Evolutionary conservation across 2,797 vertebrate species (phyloP).

Genomic region (Myotis daubentonii): DNA sequence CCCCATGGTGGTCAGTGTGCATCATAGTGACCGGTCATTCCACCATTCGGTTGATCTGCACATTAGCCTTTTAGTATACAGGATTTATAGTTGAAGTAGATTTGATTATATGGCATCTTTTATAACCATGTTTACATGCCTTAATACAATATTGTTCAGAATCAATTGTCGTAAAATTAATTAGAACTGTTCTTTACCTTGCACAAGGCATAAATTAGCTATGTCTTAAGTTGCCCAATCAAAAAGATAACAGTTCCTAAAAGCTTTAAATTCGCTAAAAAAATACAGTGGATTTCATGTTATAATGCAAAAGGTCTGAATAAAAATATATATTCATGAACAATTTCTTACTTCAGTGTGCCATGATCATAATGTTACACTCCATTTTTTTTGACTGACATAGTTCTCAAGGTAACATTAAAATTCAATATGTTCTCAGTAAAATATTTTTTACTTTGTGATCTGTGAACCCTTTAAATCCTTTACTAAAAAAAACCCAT

Average conservation of each 20-base stretch:
- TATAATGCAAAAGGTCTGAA: background rate
- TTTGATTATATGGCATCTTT: background rate
- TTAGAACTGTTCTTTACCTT: background rate
- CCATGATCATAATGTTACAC: background rate
- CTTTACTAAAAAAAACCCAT: background rate
- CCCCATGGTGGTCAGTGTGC: no score
- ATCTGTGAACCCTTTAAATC: background rate
- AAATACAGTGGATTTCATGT: background rate
- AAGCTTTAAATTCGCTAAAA: background rate
- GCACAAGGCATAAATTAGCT: background rate
- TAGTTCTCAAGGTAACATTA: background rate
- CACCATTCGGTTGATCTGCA: no score
- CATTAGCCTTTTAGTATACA: no score
- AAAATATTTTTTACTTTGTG: background rate
- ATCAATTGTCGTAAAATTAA: background rate
- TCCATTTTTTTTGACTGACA: background rate
- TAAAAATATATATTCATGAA: background rate
- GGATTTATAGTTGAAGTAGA: background rate
- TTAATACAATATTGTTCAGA: background rate
- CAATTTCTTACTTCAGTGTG: background rate
- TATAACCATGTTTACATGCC: background rate
- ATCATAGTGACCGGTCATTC: no score
- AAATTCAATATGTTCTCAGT: conserved; percentile 18
- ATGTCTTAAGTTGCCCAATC: background rate
- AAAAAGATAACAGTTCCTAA: background rate